Conservation (phyloP, 2,113 vertebrate species). For the Sorex araneus region DNA sequence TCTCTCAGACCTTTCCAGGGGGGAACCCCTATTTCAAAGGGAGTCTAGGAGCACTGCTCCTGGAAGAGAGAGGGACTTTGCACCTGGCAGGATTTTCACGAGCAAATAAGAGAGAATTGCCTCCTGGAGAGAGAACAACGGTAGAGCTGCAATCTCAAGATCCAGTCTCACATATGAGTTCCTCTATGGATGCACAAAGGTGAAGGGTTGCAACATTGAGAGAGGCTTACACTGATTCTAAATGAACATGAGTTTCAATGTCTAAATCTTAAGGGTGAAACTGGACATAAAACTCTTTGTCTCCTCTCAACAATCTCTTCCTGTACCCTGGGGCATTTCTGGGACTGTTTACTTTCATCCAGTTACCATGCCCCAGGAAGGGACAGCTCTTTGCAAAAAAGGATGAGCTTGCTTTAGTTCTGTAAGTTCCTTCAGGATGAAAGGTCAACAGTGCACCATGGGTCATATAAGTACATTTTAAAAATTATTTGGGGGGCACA, state of each 20-base stretch:
- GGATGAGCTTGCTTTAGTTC: not conserved
- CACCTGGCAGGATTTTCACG: not conserved
- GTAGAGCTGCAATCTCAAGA: constrained; percentile 26
- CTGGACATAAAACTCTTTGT: constrained; percentile 34
- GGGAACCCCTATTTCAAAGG: too few species aligned
- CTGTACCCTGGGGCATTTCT: not conserved
- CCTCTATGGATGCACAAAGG: not conserved
- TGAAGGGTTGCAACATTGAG: constrained; percentile 27
- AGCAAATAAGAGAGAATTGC: constrained; percentile 8
- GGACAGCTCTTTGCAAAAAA: constrained; percentile 2
- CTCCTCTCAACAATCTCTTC: not conserved
- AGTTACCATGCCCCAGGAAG: not conserved
- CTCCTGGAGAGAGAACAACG: not conserved
- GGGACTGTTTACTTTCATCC: not conserved
- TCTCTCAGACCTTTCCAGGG: not conserved
- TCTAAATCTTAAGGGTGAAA: constrained; percentile 1
- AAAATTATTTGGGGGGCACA: too few species aligned
- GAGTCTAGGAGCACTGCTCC: not conserved
- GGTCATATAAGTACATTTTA: too few species aligned
- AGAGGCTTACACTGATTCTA: not conserved
- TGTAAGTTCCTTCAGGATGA: constrained; percentile 27
- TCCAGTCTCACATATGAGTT: not conserved
- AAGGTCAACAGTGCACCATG: not conserved
- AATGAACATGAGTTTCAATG: not conserved
- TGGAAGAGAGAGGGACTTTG: not conserved